phyloP scores from a whole-genome alignment of 2,113 vertebrate species.

The Pardalotus punctatus region DNA sequence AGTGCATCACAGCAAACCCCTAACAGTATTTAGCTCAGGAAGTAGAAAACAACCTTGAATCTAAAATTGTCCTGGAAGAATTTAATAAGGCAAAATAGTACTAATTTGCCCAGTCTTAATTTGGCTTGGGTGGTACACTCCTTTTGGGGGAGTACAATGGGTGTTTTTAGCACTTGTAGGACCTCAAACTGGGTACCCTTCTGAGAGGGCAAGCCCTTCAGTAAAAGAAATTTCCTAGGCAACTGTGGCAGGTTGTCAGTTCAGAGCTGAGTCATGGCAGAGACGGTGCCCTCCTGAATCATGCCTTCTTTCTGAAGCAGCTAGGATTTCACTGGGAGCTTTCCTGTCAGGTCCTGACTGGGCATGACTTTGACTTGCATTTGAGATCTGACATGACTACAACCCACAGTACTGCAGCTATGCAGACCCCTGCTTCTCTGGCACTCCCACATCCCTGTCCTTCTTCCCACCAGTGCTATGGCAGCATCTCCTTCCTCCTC shows the following conservation, averaged over 20 bases:
- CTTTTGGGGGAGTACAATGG: background rate
- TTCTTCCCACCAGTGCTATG: background rate
- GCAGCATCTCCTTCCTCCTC: background rate
- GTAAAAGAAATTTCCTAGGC: background rate
- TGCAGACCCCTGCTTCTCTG: background rate
- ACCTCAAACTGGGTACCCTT: background rate
- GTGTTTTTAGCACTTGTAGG: background rate
- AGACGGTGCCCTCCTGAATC: slow-evolving; percentile 47
- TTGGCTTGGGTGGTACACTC: background rate
- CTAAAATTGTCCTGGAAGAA: background rate
- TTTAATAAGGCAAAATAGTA: background rate
- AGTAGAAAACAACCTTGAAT: background rate
- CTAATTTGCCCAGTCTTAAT: background rate
- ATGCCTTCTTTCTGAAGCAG: slow-evolving; percentile 1
- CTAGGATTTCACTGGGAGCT: background rate
- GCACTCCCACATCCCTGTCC: background rate
- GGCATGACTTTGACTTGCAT: slow-evolving; percentile 17
- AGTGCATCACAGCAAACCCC: background rate
- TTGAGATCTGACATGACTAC: background rate
- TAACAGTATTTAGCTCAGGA: background rate
- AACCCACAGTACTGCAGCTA: background rate
- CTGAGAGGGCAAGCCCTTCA: background rate
- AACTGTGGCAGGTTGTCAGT: background rate
- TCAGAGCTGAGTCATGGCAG: background rate
- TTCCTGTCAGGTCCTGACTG: slow-evolving; percentile 53